phyloP scores from a whole-genome alignment of 2,113 vertebrate genomes.

The Puma concolor region DNA sequence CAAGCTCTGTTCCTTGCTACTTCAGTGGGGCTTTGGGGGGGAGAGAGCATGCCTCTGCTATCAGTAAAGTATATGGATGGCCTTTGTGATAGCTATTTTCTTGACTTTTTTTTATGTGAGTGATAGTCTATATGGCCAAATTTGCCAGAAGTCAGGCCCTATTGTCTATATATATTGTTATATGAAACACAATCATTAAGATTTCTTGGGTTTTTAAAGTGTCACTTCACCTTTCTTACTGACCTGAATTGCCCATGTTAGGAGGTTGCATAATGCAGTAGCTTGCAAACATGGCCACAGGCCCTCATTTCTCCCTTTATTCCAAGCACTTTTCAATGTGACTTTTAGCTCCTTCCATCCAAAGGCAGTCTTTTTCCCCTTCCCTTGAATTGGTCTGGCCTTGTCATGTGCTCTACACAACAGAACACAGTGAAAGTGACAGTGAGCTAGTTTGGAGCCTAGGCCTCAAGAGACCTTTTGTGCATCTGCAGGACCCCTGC shows the following conservation, averaged over 20 bases:
- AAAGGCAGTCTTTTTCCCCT: not conserved
- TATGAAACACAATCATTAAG: not conserved
- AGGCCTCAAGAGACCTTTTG: not conserved
- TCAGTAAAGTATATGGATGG: not conserved
- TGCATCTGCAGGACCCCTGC: not conserved
- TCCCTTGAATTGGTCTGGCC: not conserved
- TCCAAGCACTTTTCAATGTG: not conserved
- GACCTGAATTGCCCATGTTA: not conserved
- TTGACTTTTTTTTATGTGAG: not conserved
- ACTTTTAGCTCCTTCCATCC: not conserved
- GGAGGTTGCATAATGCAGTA: not conserved
- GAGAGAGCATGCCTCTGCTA: rapidly evolving
- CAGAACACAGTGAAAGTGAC: not conserved
- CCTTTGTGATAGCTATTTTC: not conserved
- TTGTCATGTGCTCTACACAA: not conserved
- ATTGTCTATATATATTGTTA: not conserved
- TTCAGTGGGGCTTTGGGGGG: not conserved
- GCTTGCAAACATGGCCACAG: not conserved
- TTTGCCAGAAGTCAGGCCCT: not conserved
- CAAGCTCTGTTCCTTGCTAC: not conserved
- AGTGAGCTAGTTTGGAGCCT: not conserved
- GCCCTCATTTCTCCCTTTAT: not conserved
- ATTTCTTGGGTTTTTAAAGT: not conserved
- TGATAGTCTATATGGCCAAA: not conserved
- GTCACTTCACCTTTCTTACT: not conserved